phyloP scores from a whole-genome alignment of 1,140 invertebrate genomes.

The Panonychus citri region DNA sequence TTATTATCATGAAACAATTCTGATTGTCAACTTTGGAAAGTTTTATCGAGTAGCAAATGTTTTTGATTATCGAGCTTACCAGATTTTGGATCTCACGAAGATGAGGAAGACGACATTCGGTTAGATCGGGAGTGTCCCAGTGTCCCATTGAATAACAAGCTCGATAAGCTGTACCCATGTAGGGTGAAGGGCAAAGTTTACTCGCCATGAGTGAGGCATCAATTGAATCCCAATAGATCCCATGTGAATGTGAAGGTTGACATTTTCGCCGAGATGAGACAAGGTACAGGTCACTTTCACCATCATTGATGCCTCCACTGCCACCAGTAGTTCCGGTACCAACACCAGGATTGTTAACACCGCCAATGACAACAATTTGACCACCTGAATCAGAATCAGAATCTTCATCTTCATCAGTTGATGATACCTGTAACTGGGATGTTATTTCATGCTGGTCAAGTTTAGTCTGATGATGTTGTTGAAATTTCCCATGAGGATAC shows the following conservation, averaged over 20 bases:
- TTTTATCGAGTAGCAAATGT: too few relatives aligned
- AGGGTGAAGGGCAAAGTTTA: slow-evolving; percentile 9
- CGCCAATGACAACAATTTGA: too few relatives aligned
- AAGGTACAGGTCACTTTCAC: not conserved
- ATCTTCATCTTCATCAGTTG: too few relatives aligned
- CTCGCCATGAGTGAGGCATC: slow-evolving; percentile 11
- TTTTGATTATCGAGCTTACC: slow-evolving; percentile 10
- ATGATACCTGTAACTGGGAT: too few relatives aligned
- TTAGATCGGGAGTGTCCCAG: slow-evolving; percentile 12
- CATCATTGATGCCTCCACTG: not conserved
- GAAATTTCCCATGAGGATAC: too few relatives aligned
- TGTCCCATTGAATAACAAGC: slow-evolving; percentile 12
- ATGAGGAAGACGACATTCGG: slow-evolving; percentile 11
- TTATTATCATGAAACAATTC: too few relatives aligned
- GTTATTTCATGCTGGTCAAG: too few relatives aligned
- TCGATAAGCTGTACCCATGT: slow-evolving; percentile 12
- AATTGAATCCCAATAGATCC: slow-evolving; percentile 8
- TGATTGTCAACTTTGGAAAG: too few relatives aligned
- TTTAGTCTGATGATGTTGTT: too few relatives aligned
- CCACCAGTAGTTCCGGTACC: too few relatives aligned
- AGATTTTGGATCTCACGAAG: slow-evolving; percentile 11
- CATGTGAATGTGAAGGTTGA: not conserved
- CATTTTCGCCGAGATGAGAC: not conserved
- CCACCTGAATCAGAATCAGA: too few relatives aligned
- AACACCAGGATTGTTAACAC: too few relatives aligned